phyloP scores from a whole-genome alignment of 2,797 vertebrate species.

The Hemibagrus guttatus region DNA sequence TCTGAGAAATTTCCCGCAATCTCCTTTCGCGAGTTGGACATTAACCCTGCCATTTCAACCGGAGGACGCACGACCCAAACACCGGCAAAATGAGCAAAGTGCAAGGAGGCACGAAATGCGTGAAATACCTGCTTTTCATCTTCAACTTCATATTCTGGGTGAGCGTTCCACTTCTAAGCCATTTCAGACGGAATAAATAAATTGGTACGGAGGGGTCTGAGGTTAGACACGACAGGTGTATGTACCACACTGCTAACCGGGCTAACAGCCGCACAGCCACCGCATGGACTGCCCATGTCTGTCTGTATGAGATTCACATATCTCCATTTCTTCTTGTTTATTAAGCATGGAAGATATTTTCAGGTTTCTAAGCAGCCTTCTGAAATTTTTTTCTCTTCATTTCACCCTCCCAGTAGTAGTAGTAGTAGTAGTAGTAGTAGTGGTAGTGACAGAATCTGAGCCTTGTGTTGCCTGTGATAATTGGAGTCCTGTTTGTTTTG shows the following conservation, averaged over 20 bases:
- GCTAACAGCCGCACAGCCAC: neutral
- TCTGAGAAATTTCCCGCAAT: neutral
- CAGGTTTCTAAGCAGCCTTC: neutral
- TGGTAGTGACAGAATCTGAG: too few relatives aligned
- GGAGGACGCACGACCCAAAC: constrained; percentile 15
- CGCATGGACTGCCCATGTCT: neutral
- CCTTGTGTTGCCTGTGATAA: neutral
- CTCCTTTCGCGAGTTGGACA: neutral
- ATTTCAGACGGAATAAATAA: neutral
- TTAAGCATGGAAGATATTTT: neutral
- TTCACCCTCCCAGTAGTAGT: neutral
- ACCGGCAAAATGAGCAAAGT: constrained; percentile 81
- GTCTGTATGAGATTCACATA: neutral
- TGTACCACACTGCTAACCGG: neutral
- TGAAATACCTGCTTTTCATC: constrained; percentile 91
- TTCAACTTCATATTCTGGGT: constrained; percentile 98
- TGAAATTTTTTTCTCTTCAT: neutral
- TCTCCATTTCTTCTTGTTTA: neutral
- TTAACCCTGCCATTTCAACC: neutral
- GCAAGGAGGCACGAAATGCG: constrained; percentile 86
- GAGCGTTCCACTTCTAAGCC: constrained; percentile 64
- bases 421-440: too few relatives aligned
- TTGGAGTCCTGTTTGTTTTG: neutral
- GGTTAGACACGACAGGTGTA: neutral
- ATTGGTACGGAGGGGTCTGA: neutral